Evolutionary conservation across 2,888 invertebrate genomes (phyloP).

Genomic region (Calameuta filiformis): DNA sequence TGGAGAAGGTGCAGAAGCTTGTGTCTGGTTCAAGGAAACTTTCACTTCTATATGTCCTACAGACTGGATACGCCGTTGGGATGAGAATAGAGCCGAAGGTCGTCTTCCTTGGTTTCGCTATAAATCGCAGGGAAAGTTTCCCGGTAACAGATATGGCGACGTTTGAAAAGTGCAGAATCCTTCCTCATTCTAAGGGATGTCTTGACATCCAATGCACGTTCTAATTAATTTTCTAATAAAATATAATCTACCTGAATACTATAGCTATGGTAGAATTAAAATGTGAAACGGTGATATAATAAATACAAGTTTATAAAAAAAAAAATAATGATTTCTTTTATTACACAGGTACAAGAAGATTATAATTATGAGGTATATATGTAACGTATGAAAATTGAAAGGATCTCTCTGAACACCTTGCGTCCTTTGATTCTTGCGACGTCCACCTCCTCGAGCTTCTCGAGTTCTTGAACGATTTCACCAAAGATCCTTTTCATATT

Average conservation of each 20-base stretch:
- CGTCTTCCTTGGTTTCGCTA: conserved; percentile 45
- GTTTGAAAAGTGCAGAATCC: neutral
- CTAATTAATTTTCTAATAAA: conserved; percentile 1
- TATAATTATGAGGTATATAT: conserved; percentile 47
- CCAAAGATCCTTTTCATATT: neutral
- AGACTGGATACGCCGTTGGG: conserved; percentile 51
- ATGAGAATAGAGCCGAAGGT: conserved; percentile 39
- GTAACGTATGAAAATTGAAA: conserved; percentile 27
- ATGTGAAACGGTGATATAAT: neutral
- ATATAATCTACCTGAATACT: neutral
- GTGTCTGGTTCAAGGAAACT: conserved; percentile 54
- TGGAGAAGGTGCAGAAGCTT: conserved; percentile 48
- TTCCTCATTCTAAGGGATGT: neutral
- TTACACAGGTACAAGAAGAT: conserved; percentile 57
- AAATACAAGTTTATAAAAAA: conserved; percentile 15
- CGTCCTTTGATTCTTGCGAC: conserved; percentile 14
- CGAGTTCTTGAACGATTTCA: conserved; percentile 7
- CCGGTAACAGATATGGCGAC: conserved; percentile 41
- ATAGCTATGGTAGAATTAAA: neutral
- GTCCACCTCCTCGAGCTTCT: neutral
- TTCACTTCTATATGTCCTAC: conserved; percentile 50
- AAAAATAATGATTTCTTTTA: conserved; percentile 51
- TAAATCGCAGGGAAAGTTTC: conserved; percentile 39
- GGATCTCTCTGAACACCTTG: neutral
- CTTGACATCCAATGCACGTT: neutral